Evolutionary conservation across 2,113 vertebrate genomes (phyloP).

Genomic region (Myiopsitta monachus): DNA sequence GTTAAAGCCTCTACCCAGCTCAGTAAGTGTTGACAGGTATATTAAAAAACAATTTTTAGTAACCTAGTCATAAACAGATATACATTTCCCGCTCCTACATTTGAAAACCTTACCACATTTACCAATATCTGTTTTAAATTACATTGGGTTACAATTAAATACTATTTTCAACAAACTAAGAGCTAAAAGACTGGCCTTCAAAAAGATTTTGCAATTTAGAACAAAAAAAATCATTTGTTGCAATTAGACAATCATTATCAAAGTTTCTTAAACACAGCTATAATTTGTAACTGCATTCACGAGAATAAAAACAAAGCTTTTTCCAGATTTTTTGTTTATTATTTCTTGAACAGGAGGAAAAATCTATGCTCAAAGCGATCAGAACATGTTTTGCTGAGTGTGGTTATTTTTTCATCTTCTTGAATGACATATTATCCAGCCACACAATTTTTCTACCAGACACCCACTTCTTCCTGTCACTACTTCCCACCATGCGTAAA

Average conservation of each 20-base stretch:
- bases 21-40: not conserved
- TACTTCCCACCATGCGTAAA: not conserved
- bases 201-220: not conserved
- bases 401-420: not conserved
- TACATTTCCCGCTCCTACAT: not conserved
- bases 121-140: not conserved
- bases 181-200: not conserved
- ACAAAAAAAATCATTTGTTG: not conserved
- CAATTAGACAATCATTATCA: not conserved
- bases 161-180: not conserved
- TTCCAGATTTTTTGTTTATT: not conserved
- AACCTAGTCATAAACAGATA: not conserved
- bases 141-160: not conserved
- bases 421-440: not conserved
- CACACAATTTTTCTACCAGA: not conserved
- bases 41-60: not conserved
- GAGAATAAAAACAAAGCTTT: not conserved
- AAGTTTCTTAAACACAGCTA: not conserved
- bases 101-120: not conserved
- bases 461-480: not conserved
- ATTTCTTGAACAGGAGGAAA: not conserved
- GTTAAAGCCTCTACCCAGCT: not conserved
- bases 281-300: not conserved
- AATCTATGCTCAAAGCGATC: not conserved
- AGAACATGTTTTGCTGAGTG: not conserved